A percentile compares a stretch with the other conserved stretches of the same genome.
Conservation (phyloP, 1,140 invertebrate species). For the Ostrea denselamellosa region DNA sequence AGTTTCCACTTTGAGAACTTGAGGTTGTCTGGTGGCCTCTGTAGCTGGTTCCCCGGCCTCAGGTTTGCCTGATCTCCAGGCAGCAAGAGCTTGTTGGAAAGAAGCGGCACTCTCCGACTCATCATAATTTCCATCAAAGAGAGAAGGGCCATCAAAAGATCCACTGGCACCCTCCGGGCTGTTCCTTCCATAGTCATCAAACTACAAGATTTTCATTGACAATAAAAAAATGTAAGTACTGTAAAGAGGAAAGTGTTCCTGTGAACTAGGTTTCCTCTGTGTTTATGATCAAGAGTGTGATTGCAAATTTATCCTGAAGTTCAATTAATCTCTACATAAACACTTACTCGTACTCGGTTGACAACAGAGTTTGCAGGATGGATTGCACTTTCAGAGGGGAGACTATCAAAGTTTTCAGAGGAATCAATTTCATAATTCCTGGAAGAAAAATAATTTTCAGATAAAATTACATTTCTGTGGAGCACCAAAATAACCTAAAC, state of each 20-base stretch:
- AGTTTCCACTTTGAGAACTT: constrained; percentile 13
- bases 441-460: background rate
- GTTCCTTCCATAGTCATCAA: constrained; percentile 55
- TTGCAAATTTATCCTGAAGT: too few relatives aligned
- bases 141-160: constrained; percentile 59
- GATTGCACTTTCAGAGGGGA: constrained; percentile 46
- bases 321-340: too few relatives aligned
- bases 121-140: constrained; percentile 73
- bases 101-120: constrained; percentile 76
- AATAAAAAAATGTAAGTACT: background rate
- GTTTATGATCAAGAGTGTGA: too few relatives aligned
- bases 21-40: constrained; percentile 25
- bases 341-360: background rate
- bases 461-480: background rate
- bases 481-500: too few relatives aligned
- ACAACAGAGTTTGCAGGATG: background rate
- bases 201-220: background rate
- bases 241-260: background rate
- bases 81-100: constrained; percentile 76
- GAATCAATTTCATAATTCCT: background rate
- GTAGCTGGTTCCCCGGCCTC: constrained; percentile 31
- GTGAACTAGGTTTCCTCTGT: too few relatives aligned
- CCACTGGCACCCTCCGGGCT: constrained; percentile 69
- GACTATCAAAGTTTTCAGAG: constrained; percentile 47
- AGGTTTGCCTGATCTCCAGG: constrained; percentile 71